Base-by-base conservation (phyloP, 2,113 vertebrate species). In the Bagarius yarrelli region DNA sequence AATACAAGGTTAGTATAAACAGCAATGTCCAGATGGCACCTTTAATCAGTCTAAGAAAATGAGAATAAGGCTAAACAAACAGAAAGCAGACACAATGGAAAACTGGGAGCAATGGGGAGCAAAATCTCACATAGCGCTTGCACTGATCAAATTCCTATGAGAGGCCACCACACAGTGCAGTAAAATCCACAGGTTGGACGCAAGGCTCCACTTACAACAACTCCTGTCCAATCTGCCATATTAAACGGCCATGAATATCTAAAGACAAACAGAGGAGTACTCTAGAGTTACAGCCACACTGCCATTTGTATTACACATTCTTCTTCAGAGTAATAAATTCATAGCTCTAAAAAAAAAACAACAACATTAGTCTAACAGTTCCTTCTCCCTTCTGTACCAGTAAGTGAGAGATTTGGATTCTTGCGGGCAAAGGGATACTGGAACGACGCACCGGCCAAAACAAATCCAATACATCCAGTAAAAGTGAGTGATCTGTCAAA, bases 391-490 rank as follows among this genome's bases (percentile, higher is more conserved):
- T 80, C 56, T 50, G 73, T 70, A 52, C 67, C 66, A 69, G 50
- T 81, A 83, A 81, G 81, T 81, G 80, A 73, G 79, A 34, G 66
- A 59, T 60, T 67, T 55, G 63, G 67, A 86, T 66, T 53, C 57
- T 30, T 76, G 66, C 60, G 80, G 86, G 80, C 78, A 70, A 47
- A 55, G 69, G 64, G 61, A 82, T 72, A 80, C 76, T 87, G 73
- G 80, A 83, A 84, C 76, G 74, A 78, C 72, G 47, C 2, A 25
- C 53, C 3, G 57, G 87, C 82, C 84, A 88, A 87, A 85, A 53
- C 80, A 88, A 87, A 87, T 85, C 80, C 81, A 81, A 83, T 64
- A 78, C 59, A 80, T 82, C 80, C 67, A 85, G 83, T 78, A 82
- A 78, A 75, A 86, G 55, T 72, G 57, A 73, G 67, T 67, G 60